These are phyloP conservation scores for Dicentrarchus labrax DNA, from an alignment of 2,113 vertebrate genomes.

Conservation along the genomic window DNA sequence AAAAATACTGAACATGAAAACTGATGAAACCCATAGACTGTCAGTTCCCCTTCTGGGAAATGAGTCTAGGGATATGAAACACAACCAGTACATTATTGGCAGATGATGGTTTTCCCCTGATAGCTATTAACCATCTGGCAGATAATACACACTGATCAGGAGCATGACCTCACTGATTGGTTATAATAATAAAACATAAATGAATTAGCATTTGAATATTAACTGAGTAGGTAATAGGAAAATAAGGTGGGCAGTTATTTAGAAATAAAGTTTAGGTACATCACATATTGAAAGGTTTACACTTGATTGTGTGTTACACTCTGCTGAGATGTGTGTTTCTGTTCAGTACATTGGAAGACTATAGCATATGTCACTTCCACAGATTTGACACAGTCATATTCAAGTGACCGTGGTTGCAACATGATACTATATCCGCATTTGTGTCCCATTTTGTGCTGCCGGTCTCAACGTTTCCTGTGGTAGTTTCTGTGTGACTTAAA, in stretches of 20 bases:
- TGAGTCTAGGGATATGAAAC: not conserved
- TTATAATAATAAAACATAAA: conserved; percentile 1
- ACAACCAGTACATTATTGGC: not conserved
- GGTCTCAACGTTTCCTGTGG: conserved; percentile 63
- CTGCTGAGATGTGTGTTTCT: not conserved
- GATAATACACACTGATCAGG: conserved; percentile 7
- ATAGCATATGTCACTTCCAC: not conserved
- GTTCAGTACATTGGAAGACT: not conserved
- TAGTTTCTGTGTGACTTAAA: conserved; percentile 24
- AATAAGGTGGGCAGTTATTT: not conserved
- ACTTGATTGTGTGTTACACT: not conserved
- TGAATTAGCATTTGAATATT: conserved; percentile 5
- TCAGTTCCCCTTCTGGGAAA: not conserved
- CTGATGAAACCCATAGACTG: conserved; percentile 1
- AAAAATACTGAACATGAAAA: not conserved
- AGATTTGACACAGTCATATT: conserved; percentile 56
- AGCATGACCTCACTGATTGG: conserved; percentile 8
- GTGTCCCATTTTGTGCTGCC: conserved; percentile 58
- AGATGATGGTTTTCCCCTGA: not conserved
- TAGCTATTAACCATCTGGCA: conserved; percentile 15
- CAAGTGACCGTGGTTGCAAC: conserved; percentile 57
- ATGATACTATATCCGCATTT: conserved; percentile 67
- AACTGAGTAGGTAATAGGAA: not conserved
- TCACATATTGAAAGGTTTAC: not conserved
- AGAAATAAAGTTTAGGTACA: not conserved